Evolutionary conservation across 1,140 invertebrate species (phyloP).

Genomic region (Ridgeia piscesae): DNA sequence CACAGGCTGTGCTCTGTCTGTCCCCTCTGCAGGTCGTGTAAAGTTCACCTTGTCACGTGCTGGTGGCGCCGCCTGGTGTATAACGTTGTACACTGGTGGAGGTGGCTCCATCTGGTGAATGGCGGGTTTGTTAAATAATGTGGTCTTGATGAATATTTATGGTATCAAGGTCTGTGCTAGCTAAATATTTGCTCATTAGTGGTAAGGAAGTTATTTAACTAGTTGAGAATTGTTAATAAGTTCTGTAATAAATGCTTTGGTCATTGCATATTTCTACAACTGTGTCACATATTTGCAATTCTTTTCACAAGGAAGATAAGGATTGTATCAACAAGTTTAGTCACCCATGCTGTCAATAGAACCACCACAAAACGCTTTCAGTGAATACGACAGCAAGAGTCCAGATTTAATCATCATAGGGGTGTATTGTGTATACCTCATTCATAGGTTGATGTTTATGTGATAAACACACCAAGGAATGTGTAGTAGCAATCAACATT

Average conservation of each 20-base stretch:
- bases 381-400: not conserved
- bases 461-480: not conserved
- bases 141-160: not conserved
- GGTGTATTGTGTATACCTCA: not conserved
- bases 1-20: not conserved
- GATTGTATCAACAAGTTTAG: not conserved
- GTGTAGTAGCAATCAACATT: not conserved
- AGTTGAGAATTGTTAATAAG: too few species aligned
- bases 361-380: not conserved
- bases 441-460: not conserved
- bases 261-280: not conserved
- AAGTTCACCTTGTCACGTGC: not conserved
- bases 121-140: not conserved
- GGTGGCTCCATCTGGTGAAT: not conserved
- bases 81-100: not conserved
- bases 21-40: not conserved
- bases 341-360: not conserved
- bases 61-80: not conserved
- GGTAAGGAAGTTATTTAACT: too few species aligned
- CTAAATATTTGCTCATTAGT: not conserved
- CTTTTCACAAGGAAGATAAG: not conserved
- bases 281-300: not conserved
- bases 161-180: not conserved
- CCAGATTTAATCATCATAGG: not conserved
- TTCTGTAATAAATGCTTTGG: not conserved